These are phyloP conservation scores for Ganaspis sp. DNA, from an alignment of 1,140 invertebrate genomes.

Conservation along the genomic window DNA sequence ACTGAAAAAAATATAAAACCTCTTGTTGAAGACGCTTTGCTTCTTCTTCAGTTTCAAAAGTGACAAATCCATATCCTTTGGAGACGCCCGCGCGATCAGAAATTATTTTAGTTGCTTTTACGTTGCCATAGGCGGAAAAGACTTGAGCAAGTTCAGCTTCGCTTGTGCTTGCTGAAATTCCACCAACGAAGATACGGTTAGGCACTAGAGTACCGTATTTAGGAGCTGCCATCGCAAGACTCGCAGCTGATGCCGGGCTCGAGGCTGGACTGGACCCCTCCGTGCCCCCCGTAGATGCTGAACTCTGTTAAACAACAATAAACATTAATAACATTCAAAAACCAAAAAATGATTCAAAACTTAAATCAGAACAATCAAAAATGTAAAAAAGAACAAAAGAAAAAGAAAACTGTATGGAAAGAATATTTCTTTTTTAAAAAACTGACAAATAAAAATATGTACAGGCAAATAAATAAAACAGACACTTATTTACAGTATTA, in stretches of 20 bases:
- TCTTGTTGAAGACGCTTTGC: constrained; percentile 85
- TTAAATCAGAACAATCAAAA: no score
- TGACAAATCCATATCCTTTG: constrained; percentile 97
- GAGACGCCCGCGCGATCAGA: constrained; percentile 94
- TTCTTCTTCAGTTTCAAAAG: constrained; percentile 94
- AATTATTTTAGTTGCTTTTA: constrained; percentile 96
- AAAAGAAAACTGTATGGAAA: no score
- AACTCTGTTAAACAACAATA: constrained; percentile 62
- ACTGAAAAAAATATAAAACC: constrained; percentile 67
- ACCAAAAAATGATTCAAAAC: no score
- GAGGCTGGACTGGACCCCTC: constrained; percentile 75
- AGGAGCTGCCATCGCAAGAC: constrained; percentile 78
- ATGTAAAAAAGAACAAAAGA: no score
- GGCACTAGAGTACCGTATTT: constrained; percentile 90
- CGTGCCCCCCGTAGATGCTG: constrained; percentile 73
- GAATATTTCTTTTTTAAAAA: no score
- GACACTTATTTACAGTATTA: no score
- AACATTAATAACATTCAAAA: constrained; percentile 25
- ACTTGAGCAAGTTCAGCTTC: constrained; percentile 89
- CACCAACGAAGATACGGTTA: constrained; percentile 95
- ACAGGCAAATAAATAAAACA: no score
- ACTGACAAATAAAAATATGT: no score
- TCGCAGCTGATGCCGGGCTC: constrained; percentile 72
- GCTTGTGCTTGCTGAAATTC: constrained; percentile 91
- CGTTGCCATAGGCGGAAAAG: constrained; percentile 91